Percentiles rank a stretch among this genome's conserved stretches.
phyloP scores from a whole-genome alignment of 2,113 vertebrate genomes.

The Monarcha castaneiventris region DNA sequence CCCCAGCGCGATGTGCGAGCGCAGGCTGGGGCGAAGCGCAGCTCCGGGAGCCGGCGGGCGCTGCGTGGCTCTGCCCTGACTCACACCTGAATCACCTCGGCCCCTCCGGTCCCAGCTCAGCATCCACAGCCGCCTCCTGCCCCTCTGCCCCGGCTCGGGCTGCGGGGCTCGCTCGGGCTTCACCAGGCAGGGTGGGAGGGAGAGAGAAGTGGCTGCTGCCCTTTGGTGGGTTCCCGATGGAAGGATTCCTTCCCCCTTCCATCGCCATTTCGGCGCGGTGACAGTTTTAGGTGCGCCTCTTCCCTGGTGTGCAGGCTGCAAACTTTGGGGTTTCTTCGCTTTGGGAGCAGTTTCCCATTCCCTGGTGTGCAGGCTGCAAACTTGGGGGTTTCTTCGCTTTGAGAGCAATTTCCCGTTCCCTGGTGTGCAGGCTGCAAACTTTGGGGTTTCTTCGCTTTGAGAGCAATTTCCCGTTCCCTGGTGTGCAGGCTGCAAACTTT shows the following conservation, averaged over 20 bases:
- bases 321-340: not conserved
- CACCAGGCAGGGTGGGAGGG: accelerated
- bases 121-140: not conserved
- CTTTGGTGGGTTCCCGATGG: not conserved
- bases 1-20: not conserved
- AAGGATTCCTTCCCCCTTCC: accelerated
- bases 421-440: not conserved
- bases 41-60: not conserved
- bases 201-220: not conserved
- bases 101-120: not conserved
- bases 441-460: not conserved
- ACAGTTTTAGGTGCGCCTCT: accelerated
- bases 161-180: accelerated
- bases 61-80: constrained; percentile 22
- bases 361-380: not conserved
- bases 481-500: too few relatives aligned
- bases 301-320: not conserved
- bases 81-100: not conserved
- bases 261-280: accelerated
- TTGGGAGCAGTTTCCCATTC: not conserved
- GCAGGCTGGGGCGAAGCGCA: not conserved
- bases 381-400: accelerated
- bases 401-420: not conserved
- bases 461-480: too few relatives aligned
- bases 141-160: not conserved